These are phyloP conservation scores for Nephotettix cincticeps DNA, from an alignment of 1,140 invertebrate species.

Conservation along the genomic window DNA sequence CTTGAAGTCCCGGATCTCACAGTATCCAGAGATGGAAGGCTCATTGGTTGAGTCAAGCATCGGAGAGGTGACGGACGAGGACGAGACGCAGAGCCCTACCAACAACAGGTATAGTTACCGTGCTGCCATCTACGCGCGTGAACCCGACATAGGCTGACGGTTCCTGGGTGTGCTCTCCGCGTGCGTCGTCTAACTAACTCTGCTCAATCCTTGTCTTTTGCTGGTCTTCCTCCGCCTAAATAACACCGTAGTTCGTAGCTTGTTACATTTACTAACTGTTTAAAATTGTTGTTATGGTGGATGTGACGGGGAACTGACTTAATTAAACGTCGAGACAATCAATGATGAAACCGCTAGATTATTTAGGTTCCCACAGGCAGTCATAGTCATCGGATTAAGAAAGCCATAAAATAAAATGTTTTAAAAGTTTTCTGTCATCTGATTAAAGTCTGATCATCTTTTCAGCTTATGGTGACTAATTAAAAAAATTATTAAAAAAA, in stretches of 20 bases:
- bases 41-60: slow-evolving; percentile 44
- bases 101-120: slow-evolving; percentile 44
- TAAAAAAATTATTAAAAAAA: too few relatives aligned
- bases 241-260: not conserved
- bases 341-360: too few relatives aligned
- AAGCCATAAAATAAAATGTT: too few relatives aligned
- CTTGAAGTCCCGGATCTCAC: slow-evolving; percentile 69
- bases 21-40: slow-evolving; percentile 63
- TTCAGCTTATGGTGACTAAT: too few relatives aligned
- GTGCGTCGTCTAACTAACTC: slow-evolving; percentile 29
- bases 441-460: too few relatives aligned
- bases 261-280: too few relatives aligned
- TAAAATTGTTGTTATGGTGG: too few relatives aligned
- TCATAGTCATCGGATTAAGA: too few relatives aligned
- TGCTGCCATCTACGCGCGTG: slow-evolving; percentile 38
- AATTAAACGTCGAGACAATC: too few relatives aligned
- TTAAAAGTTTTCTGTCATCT: too few relatives aligned
- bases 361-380: too few relatives aligned
- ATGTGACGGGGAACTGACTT: too few relatives aligned
- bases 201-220: slow-evolving; percentile 15
- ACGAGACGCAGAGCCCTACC: slow-evolving; percentile 33
- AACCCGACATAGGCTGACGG: slow-evolving; percentile 33
- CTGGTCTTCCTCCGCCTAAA: slow-evolving; percentile 11
- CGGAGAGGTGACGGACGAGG: slow-evolving; percentile 34
- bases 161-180: slow-evolving; percentile 31